Conservation (phyloP, 2,113 vertebrate species). For the Peromyscus polionotus region DNA sequence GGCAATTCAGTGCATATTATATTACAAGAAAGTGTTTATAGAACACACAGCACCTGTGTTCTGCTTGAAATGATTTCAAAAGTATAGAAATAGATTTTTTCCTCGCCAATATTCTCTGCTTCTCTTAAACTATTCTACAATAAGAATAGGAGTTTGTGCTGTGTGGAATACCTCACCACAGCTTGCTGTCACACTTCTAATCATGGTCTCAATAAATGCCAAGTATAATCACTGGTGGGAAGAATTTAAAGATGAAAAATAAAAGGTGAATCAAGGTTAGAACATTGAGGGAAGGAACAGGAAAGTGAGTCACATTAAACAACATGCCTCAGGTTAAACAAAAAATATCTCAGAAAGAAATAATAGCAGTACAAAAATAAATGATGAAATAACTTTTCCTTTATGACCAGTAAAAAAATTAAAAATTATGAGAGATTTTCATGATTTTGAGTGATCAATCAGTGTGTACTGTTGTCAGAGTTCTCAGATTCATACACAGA, state of each 20-base stretch:
- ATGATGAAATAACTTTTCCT: not conserved
- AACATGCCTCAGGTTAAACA: not conserved
- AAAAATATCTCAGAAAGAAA: not conserved
- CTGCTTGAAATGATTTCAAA: slow-evolving; percentile 84
- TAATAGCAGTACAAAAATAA: not conserved
- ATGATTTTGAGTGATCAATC: not conserved
- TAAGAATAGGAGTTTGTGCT: slow-evolving; percentile 55
- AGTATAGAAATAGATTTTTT: slow-evolving; percentile 74
- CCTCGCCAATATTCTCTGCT: slow-evolving; percentile 70
- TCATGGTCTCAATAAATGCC: not conserved
- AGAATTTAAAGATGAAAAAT: not conserved
- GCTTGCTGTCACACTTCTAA: not conserved
- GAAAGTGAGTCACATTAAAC: not conserved
- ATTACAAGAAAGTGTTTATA: slow-evolving; percentile 85
- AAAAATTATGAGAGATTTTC: not conserved
- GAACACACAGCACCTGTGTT: slow-evolving; percentile 82
- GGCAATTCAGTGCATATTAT: slow-evolving; percentile 86
- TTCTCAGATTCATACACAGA: not conserved
- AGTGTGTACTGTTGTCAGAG: not conserved
- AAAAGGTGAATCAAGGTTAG: not conserved
- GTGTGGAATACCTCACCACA: slow-evolving; percentile 1
- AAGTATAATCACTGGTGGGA: not conserved
- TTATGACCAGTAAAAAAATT: not conserved
- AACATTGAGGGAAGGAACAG: not conserved
- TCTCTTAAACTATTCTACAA: slow-evolving; percentile 68